These are phyloP conservation scores for Leptatherina wallacei DNA, from an alignment of 2,797 vertebrate species.

Conservation along the genomic window DNA sequence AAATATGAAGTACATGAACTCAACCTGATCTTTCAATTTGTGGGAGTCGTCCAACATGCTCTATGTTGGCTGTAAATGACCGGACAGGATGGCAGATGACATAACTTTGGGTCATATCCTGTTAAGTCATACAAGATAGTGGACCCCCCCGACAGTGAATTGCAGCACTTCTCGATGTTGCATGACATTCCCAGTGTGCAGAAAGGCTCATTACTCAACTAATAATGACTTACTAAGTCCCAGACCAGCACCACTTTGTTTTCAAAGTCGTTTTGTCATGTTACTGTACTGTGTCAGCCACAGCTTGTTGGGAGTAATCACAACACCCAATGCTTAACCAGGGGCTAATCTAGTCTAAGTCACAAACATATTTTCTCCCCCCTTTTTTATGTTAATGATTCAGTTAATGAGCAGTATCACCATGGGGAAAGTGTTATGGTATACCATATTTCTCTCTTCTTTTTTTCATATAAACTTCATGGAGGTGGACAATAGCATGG, in stretches of 20 bases:
- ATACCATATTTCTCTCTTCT: constrained; percentile 25
- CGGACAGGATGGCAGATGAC: constrained; percentile 75
- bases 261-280: constrained; percentile 60
- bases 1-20: constrained; percentile 35
- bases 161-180: constrained; percentile 47
- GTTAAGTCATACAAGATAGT: constrained; percentile 75
- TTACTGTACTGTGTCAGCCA: constrained; percentile 72
- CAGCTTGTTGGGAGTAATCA: constrained; percentile 67
- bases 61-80: constrained; percentile 59
- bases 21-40: constrained; percentile 37
- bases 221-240: constrained; percentile 63
- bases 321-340: constrained; percentile 56
- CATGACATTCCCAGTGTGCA: constrained; percentile 53
- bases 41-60: constrained; percentile 48
- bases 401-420: constrained; percentile 43
- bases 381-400: constrained; percentile 60
- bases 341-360: constrained; percentile 67
- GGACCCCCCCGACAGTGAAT: constrained; percentile 45
- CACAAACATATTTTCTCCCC: constrained; percentile 58
- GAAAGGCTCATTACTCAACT: constrained; percentile 65
- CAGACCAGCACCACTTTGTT: constrained; percentile 51
- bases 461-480: constrained; percentile 18
- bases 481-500: constrained; percentile 49
- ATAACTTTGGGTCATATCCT: constrained; percentile 81
- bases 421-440: constrained; percentile 29